Evolutionary conservation across 2,797 vertebrate genomes (phyloP).

Genomic region (Pangasius macronema): DNA sequence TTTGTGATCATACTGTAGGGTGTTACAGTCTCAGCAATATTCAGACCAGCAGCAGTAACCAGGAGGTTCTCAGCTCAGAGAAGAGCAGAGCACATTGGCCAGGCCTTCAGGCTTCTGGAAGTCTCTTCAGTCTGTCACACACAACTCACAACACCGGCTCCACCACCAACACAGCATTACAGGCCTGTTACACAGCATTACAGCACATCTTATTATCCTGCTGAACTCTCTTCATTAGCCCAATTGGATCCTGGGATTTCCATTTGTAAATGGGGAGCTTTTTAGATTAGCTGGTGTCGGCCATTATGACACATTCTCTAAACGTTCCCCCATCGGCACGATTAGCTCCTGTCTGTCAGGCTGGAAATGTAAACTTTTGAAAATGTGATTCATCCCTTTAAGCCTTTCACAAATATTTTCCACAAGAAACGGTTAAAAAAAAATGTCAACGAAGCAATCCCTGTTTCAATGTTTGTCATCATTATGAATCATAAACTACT

Average conservation of each 20-base stretch:
- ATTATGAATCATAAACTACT: slow-evolving; percentile 54
- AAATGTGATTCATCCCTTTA: slow-evolving; percentile 55
- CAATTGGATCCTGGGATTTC: slow-evolving; percentile 85
- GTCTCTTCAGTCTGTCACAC: slow-evolving; percentile 78
- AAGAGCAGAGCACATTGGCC: slow-evolving; percentile 63
- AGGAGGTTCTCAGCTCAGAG: slow-evolving; percentile 69
- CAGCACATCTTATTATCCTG: slow-evolving; percentile 84
- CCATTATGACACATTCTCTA: slow-evolving; percentile 76
- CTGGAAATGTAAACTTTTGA: slow-evolving; percentile 59
- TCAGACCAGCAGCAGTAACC: slow-evolving; percentile 63
- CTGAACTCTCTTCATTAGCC: slow-evolving; percentile 84
- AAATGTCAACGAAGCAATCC: slow-evolving; percentile 45
- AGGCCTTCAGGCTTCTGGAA: slow-evolving; percentile 73
- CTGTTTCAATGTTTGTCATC: slow-evolving; percentile 50
- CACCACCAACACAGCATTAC: slow-evolving; percentile 81
- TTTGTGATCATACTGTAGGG: slow-evolving; percentile 35
- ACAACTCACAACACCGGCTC: slow-evolving; percentile 74
- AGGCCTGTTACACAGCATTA: slow-evolving; percentile 84
- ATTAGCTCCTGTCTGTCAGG: slow-evolving; percentile 60
- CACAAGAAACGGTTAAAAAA: slow-evolving; percentile 38
- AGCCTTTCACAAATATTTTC: slow-evolving; percentile 58
- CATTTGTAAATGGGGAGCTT: slow-evolving; percentile 83
- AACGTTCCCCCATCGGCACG: slow-evolving; percentile 52
- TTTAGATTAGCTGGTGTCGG: slow-evolving; percentile 81
- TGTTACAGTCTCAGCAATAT: slow-evolving; percentile 53